Percentiles rank a stretch among this genome's conserved stretches.
These are phyloP conservation scores for Meliscaeva auricollis DNA, from an alignment of 2,888 invertebrate species.

Conservation along the genomic window DNA sequence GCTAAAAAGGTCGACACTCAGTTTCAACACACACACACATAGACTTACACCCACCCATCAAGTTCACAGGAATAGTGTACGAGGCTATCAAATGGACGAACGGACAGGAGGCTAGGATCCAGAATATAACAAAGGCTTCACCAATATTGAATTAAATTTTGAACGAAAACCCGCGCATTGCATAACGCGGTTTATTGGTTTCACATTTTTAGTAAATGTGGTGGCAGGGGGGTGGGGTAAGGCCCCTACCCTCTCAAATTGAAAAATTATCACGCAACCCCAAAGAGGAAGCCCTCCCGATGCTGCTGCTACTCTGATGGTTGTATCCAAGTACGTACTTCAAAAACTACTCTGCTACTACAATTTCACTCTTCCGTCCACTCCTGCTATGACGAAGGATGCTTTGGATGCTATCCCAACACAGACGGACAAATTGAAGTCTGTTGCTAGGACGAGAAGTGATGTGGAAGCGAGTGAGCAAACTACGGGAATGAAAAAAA, in stretches of 20 bases:
- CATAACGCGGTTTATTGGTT: conserved; percentile 74
- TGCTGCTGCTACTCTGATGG: conserved; percentile 15
- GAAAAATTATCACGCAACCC: conserved; percentile 68
- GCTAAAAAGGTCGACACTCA: conserved; percentile 35
- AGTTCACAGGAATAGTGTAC: neutral
- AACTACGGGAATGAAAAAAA: conserved; percentile 24
- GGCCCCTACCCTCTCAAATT: neutral
- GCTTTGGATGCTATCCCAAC: conserved; percentile 57
- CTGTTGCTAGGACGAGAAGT: conserved; percentile 12
- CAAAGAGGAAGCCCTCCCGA: conserved; percentile 29
- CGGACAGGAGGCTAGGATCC: conserved; percentile 8
- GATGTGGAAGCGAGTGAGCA: conserved; percentile 5
- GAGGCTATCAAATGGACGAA: conserved; percentile 10
- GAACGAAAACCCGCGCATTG: conserved; percentile 53
- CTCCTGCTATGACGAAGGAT: conserved; percentile 38
- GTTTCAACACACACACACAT: neutral
- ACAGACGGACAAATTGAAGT: conserved; percentile 53
- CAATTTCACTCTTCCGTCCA: conserved; percentile 44
- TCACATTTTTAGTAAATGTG: conserved; percentile 49
- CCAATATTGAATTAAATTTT: conserved; percentile 74
- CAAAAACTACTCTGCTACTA: conserved; percentile 68
- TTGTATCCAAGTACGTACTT: conserved; percentile 46
- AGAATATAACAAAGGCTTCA: conserved; percentile 60
- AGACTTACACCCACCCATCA: neutral
- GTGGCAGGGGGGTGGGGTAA: too few relatives aligned